Evolutionary conservation across 2,888 invertebrate species (phyloP).

Genomic region (Maniola hyperantus): DNA sequence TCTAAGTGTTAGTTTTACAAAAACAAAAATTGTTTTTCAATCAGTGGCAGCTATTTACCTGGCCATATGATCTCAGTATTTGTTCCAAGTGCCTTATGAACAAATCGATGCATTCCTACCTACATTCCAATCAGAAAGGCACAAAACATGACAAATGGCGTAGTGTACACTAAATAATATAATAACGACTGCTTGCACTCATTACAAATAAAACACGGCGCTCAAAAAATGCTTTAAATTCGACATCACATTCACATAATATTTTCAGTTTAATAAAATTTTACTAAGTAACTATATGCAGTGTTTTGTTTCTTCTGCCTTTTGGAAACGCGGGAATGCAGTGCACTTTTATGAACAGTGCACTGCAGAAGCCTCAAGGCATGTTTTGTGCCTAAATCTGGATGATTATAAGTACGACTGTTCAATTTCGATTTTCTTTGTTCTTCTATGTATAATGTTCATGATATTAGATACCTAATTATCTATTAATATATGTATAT

Average conservation of each 20-base stretch:
- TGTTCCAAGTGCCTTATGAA: slow-evolving; percentile 81
- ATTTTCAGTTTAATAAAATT: too few relatives aligned
- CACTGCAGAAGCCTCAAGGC: too few relatives aligned
- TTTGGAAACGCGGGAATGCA: too few relatives aligned
- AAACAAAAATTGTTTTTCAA: slow-evolving; percentile 15
- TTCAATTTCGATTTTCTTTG: slow-evolving; percentile 22
- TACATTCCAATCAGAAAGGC: slow-evolving; percentile 56
- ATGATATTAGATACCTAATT: slow-evolving; percentile 10
- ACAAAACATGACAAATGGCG: slow-evolving; percentile 14
- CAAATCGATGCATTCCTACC: slow-evolving; percentile 74
- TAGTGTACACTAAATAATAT: not conserved
- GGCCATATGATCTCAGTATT: slow-evolving; percentile 66
- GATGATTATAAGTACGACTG: slow-evolving; percentile 13
- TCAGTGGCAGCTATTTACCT: slow-evolving; percentile 25
- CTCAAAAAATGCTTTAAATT: not conserved
- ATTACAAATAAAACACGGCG: not conserved
- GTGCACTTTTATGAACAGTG: too few relatives aligned
- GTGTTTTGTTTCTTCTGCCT: too few relatives aligned
- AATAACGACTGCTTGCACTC: not conserved
- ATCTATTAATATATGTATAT: slow-evolving; percentile 16
- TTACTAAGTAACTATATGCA: too few relatives aligned
- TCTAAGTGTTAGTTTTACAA: slow-evolving; percentile 24
- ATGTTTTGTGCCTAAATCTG: slow-evolving; percentile 18
- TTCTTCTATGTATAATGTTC: slow-evolving; percentile 17
- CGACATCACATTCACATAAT: too few relatives aligned